Percentiles rank a stretch among this genome's conserved stretches.
phyloP scores from a whole-genome alignment of 2,888 invertebrate species.

The Tribolium freemani region DNA sequence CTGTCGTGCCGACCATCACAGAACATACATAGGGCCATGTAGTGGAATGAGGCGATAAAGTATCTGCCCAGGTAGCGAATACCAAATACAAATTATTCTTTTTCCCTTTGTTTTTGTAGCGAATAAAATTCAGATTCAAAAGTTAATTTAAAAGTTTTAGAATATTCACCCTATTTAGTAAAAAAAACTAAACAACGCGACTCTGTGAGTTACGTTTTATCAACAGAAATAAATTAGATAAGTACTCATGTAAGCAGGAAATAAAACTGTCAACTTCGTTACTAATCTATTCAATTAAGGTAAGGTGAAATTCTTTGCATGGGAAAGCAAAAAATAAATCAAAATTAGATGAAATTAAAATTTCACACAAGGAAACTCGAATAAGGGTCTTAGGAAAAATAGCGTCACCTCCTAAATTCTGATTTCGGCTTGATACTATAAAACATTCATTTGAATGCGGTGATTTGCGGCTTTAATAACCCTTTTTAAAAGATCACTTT shows the following conservation, averaged over 20 bases:
- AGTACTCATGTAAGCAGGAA: neutral
- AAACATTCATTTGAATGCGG: constrained; percentile 31
- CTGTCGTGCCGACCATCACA: constrained; percentile 28
- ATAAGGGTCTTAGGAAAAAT: constrained; percentile 23
- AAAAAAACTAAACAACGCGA: too few relatives aligned
- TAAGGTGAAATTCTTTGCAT: constrained; percentile 16
- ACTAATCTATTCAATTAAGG: constrained; percentile 19
- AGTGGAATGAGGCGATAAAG: constrained; percentile 23
- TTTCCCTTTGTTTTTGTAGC: constrained; percentile 5
- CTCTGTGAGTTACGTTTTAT: too few relatives aligned
- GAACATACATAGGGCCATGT: constrained; percentile 21
- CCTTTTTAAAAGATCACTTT: constrained; percentile 37
- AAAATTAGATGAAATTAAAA: constrained; percentile 33
- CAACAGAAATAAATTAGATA: too few relatives aligned
- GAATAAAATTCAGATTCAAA: neutral
- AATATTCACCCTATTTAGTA: neutral
- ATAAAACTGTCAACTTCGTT: constrained; percentile 18
- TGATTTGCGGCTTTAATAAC: constrained; percentile 41
- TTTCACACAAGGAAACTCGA: constrained; percentile 20
- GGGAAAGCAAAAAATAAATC: constrained; percentile 24
- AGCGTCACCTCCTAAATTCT: constrained; percentile 36
- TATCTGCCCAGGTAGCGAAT: constrained; percentile 3
- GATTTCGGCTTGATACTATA: constrained; percentile 36
- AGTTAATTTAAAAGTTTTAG: constrained; percentile 5
- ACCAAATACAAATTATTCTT: constrained; percentile 17